Evolutionary conservation across 2,888 invertebrate genomes (phyloP), one percentile per base, ranked within the genome.

Genomic region (Ferdinandea cuprea): DNA sequence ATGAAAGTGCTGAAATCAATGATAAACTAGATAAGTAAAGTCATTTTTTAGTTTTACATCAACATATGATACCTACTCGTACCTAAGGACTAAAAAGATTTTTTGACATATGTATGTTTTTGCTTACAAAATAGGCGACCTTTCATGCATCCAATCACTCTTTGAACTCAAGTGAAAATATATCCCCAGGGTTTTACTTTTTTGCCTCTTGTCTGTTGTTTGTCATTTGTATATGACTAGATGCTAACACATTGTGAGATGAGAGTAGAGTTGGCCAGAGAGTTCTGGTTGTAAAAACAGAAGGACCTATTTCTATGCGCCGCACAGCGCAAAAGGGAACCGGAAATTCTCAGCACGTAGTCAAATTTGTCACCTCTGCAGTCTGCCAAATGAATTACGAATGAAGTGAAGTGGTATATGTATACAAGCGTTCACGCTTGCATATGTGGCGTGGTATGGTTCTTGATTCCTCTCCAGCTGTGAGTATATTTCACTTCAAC

Each of bases 361-460:
- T 30, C 42, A 58, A 83, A 59, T 83, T 83, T 83, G 83, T 77
- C 83, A 83, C 83, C 83, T 83, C 78, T 78, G 83, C 83, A 83
- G 63, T 61, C 78, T 83, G 54, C 56, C 56, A 83, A 77, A 68
- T 72, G 50, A 72, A 83, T 83, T 72, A 78, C 61, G 61, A 63
- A 83, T 78, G 66, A 68, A 68, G 35, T 35, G 11, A n/a, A n/a
- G 56, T 30, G 40, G 58, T 54, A 28, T 46, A 71, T 40, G 42
- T 30, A 35, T 52, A 32, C 32, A 58, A 46, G 15, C 35, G 48
- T 69, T 17, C 50, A 76, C n/a, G 30, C 40, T 21, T 40, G 50
- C 46, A 46, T 50, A 46, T 65, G 28, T 56, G n/a, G n/a, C n/a
- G n/a, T n/a, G n/a, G n/a, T n/a, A n/a, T n/a, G 58, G 37, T 44